These are phyloP conservation scores for Enteromius trimaculatus DNA, from an alignment of 2,797 vertebrate genomes.

Conservation along the genomic window DNA sequence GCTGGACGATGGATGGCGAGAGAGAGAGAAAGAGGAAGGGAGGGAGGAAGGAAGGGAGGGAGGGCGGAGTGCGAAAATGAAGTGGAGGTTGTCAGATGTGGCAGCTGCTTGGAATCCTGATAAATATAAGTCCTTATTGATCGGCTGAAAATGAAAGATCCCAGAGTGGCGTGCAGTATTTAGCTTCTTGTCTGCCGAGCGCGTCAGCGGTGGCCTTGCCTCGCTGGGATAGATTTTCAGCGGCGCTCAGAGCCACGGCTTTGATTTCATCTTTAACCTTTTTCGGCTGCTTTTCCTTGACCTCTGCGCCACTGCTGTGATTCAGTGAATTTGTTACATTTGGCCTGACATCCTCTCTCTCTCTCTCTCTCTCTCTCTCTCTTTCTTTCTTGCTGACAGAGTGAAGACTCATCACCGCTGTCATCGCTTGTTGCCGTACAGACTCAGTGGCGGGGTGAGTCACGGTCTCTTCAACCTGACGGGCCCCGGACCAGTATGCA, in stretches of 20 bases:
- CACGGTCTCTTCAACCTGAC: conserved; percentile 84
- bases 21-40: conserved; percentile 46
- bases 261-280: conserved; percentile 99
- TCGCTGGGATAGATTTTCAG: conserved; percentile 93
- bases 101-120: conserved; percentile 98
- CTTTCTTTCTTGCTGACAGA: conserved; percentile 78
- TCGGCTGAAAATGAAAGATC: conserved; percentile 99
- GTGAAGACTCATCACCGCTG: conserved; percentile 78
- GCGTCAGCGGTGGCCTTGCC: conserved; percentile 94
- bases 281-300: conserved; percentile 94
- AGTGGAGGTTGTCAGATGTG: conserved; percentile 99
- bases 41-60: conserved; percentile 55
- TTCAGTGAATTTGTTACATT: conserved; percentile 92
- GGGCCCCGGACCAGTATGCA: conserved; percentile 95
- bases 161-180: conserved; percentile 95
- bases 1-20: conserved; percentile 46
- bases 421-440: conserved; percentile 78
- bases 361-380: conserved; percentile 39
- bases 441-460: conserved; percentile 76
- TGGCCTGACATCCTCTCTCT: conserved; percentile 78
- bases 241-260: conserved; percentile 83
- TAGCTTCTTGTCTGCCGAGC: conserved; percentile 94
- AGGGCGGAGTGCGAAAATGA: conserved; percentile 88
- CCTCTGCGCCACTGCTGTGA: conserved; percentile 85
- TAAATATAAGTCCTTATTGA: conserved; percentile 99